Evolutionary conservation across 2,888 invertebrate species (phyloP).

Genomic region (Aphodius granarius): DNA sequence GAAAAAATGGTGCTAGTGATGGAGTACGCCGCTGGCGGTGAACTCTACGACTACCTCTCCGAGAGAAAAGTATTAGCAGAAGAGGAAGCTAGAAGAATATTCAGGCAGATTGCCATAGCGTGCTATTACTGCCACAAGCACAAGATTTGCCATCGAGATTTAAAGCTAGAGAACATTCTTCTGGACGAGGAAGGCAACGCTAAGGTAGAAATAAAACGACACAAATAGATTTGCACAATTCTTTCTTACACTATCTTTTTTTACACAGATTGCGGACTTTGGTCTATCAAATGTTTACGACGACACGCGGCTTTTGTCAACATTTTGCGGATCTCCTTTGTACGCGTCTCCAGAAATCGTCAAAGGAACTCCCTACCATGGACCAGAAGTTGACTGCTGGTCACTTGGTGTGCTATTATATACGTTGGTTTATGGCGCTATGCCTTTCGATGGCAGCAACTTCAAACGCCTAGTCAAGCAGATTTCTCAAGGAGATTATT

Average conservation of each 20-base stretch:
- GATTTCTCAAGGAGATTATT: slow-evolving; percentile 97
- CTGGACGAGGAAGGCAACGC: slow-evolving; percentile 93
- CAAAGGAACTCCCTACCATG: slow-evolving; percentile 93
- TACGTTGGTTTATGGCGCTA: slow-evolving; percentile 97
- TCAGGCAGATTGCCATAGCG: slow-evolving; percentile 95
- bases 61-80: slow-evolving; percentile 89
- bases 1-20: slow-evolving; percentile 99
- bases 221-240: background rate
- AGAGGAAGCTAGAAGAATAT: slow-evolving; percentile 91
- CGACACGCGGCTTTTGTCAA: slow-evolving; percentile 80
- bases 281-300: slow-evolving; percentile 97
- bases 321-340: slow-evolving; percentile 95
- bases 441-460: slow-evolving; percentile 99
- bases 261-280: slow-evolving; percentile 91
- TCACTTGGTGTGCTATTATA: slow-evolving; percentile 96
- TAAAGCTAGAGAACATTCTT: slow-evolving; percentile 93
- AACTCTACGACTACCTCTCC: slow-evolving; percentile 95
- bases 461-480: slow-evolving; percentile 96
- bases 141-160: slow-evolving; percentile 94
- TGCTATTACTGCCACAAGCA: slow-evolving; percentile 98
- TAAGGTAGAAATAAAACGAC: slow-evolving; percentile 68
- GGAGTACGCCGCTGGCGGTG: slow-evolving; percentile 99
- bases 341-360: slow-evolving; percentile 98
- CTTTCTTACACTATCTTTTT: slow-evolving; percentile 7
- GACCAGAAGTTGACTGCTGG: slow-evolving; percentile 95